Evolutionary conservation across 2,113 vertebrate species (phyloP), one percentile per base, ranked within the genome.

Genomic region (Mus spicilegus): DNA sequence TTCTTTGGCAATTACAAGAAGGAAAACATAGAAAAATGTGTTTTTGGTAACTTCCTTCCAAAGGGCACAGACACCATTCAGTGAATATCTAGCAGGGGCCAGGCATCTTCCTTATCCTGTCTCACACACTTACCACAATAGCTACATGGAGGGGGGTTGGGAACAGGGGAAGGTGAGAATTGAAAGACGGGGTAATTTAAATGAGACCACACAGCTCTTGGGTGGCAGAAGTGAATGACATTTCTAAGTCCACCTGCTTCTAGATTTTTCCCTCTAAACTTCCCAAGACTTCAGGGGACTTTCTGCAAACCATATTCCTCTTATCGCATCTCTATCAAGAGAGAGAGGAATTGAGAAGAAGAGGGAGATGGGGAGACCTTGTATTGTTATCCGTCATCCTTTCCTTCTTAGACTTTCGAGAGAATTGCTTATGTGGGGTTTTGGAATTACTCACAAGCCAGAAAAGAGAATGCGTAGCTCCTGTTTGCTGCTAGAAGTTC

Each of bases 301-400:
- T 19, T 36, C 54, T 26, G 39, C 7, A 77, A n/a, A 42, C n/a
- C 28, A 75, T n/a, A 72, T 22, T 67, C 72, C 28, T 91, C 63
- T 92, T 65, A 26, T 80, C 85, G 84, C 63, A 95, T 81, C 87
- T 42, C n/a, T 72, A 42, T 65, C 0, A 4, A 96, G 33, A 82
- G 28, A 67, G 93, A 92, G 56, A 58, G 56, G 85, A 93, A 86
- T 46, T 91, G 85, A 95, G 19, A 69, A 86, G 58, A 75, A 46
- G 93, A 5, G 20, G 11, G 30, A 78, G 13, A 11, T 7, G 61
- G 69, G 80, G 39, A 75, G 77, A 77, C 76, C 82, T 93, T 76
- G 5, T 78, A 14, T 17, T 19, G 67, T 80, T 80, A 54, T 33
- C 28, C 54, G 7, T 93, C 82, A 94, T 61, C n/a, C 1, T 3